A percentile compares a stretch with the other conserved stretches of the same genome.
These are phyloP conservation scores for Theocolax elegans DNA, from an alignment of 1,140 invertebrate species.

Conservation along the genomic window DNA sequence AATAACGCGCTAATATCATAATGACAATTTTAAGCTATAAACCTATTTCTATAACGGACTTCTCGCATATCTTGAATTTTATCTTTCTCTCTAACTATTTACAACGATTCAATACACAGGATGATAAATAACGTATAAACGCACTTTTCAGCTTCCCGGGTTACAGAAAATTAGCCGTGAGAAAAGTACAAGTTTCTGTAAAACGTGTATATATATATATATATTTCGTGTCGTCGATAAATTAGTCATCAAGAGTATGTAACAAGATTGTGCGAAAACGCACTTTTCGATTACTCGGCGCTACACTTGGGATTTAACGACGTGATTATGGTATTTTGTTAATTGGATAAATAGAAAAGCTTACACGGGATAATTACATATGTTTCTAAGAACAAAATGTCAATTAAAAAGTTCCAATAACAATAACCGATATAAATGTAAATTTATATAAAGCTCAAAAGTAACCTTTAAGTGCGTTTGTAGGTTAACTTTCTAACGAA, in stretches of 20 bases:
- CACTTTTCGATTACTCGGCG: background rate
- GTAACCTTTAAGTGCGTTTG: too few relatives aligned
- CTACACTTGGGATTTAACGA: background rate
- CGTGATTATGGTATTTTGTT: background rate
- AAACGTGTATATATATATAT: background rate
- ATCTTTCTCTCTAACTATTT: background rate
- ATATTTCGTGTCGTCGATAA: background rate
- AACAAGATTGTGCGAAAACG: background rate
- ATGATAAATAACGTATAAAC: too few relatives aligned
- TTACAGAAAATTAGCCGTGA: background rate
- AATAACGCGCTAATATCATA: too few relatives aligned
- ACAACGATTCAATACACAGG: too few relatives aligned
- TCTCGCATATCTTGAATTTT: background rate
- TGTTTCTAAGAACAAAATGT: too few relatives aligned
- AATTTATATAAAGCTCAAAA: too few relatives aligned
- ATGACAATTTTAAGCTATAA: background rate
- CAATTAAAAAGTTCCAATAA: too few relatives aligned
- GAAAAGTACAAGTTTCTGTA: background rate
- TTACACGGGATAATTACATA: too few relatives aligned
- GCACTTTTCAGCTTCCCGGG: background rate
- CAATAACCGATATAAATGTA: too few relatives aligned
- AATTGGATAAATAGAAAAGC: too few relatives aligned
- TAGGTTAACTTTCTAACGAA: too few relatives aligned
- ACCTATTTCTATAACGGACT: background rate
- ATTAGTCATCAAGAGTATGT: slow-evolving; percentile 6